phyloP scores from a whole-genome alignment of 2,888 invertebrate genomes.

The Mythimna lalbum region DNA sequence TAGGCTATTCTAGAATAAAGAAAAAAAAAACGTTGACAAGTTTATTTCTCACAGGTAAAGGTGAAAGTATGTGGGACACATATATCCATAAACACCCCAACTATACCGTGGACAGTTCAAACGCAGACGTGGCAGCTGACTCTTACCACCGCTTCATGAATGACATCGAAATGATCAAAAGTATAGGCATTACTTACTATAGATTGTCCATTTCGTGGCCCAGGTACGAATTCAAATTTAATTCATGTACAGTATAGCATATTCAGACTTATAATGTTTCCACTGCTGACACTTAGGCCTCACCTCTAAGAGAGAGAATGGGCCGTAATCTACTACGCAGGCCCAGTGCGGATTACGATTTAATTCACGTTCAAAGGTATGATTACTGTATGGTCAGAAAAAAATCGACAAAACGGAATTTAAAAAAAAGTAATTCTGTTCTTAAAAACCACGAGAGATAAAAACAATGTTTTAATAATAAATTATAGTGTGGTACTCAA shows the following conservation, averaged over 20 bases:
- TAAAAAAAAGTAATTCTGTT: background rate
- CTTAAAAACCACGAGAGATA: background rate
- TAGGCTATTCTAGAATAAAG: no score
- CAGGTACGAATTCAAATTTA: slow-evolving; percentile 72
- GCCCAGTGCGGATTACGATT: no score
- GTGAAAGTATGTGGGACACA: slow-evolving; percentile 92
- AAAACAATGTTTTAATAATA: background rate
- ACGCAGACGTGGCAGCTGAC: slow-evolving; percentile 93
- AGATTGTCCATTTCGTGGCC: slow-evolving; percentile 94
- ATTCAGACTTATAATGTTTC: no score
- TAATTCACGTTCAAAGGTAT: no score
- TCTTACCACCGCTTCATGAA: slow-evolving; percentile 92
- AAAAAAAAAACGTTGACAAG: background rate
- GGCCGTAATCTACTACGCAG: no score
- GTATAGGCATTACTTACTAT: slow-evolving; percentile 92
- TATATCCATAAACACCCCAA: slow-evolving; percentile 89
- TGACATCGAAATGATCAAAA: slow-evolving; percentile 91
- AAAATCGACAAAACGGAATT: no score
- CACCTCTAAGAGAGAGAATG: no score
- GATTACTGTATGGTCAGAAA: no score
- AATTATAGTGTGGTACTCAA: background rate
- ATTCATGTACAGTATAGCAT: no score
- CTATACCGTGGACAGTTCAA: slow-evolving; percentile 88
- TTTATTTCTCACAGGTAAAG: slow-evolving; percentile 87
- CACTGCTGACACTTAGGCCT: no score